Conservation (phyloP, 2,113 vertebrate genomes). For the Rana temporaria region DNA sequence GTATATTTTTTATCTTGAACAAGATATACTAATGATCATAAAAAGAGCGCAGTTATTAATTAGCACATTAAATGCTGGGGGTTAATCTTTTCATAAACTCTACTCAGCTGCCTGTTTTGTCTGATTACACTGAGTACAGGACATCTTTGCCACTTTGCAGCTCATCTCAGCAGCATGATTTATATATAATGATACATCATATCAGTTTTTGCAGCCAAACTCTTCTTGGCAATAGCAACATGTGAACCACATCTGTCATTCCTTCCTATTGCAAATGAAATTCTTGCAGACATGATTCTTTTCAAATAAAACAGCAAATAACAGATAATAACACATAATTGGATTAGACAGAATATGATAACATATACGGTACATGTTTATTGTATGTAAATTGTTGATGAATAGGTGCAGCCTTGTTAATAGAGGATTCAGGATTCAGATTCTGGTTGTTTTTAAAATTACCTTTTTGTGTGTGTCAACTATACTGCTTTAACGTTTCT, state of each 20-base stretch:
- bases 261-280: slow-evolving; percentile 6
- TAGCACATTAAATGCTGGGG: background rate
- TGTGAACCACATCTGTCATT: slow-evolving; percentile 25
- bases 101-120: background rate
- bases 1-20: background rate
- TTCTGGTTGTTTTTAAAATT: too few species aligned
- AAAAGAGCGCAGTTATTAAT: background rate
- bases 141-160: slow-evolving; percentile 32
- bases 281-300: background rate
- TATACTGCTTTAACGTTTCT: too few species aligned
- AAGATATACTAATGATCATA: background rate
- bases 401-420: too few species aligned
- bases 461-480: too few species aligned
- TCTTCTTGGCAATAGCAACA: background rate
- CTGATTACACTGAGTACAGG: slow-evolving; percentile 12
- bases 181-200: slow-evolving; percentile 22
- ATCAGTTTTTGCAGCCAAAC: slow-evolving; percentile 17
- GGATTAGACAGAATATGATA: background rate
- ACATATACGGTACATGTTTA: background rate
- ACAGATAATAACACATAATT: background rate
- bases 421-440: too few species aligned
- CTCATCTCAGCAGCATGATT: slow-evolving; percentile 32
- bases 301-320: background rate
- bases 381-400: too few species aligned
- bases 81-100: background rate